Conservation (phyloP, 2,113 vertebrate species). For the Hippocampus abdominalis region DNA sequence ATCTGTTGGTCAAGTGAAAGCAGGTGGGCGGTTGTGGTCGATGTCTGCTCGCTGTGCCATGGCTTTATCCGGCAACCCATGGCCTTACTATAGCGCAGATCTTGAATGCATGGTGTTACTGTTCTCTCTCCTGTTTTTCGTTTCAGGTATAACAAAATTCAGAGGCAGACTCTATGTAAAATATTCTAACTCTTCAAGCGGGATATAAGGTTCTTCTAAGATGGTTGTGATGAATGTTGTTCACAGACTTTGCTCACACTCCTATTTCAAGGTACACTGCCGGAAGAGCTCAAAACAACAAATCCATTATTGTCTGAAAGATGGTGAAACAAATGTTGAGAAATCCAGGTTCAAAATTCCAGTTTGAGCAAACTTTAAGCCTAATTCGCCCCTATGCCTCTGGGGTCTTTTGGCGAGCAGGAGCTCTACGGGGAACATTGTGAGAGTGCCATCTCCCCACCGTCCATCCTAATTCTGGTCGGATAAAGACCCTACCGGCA, state of each 20-base stretch:
- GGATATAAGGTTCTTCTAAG: neutral
- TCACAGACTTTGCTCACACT: neutral
- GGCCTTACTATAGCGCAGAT: conserved; percentile 40
- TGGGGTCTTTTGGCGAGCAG: conserved; percentile 36
- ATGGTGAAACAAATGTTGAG: neutral
- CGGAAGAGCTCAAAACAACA: neutral
- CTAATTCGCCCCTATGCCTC: conserved; percentile 32
- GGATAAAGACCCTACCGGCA: conserved; percentile 57
- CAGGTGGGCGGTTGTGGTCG: conserved; percentile 32
- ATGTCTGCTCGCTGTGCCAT: conserved; percentile 54
- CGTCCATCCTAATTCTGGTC: conserved; percentile 48
- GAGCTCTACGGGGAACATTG: conserved; percentile 52
- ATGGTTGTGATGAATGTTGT: neutral
- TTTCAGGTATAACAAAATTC: conserved; percentile 6
- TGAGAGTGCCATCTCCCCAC: conserved; percentile 55
- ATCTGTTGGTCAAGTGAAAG: conserved; percentile 22
- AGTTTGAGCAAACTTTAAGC: conserved; percentile 26
- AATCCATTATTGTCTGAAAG: neutral
- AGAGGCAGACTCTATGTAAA: neutral
- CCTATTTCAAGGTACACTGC: neutral
- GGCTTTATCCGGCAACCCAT: conserved; percentile 49
- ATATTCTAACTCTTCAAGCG: neutral
- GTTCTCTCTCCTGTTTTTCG: conserved; percentile 20
- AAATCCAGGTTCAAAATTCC: conserved; percentile 18
- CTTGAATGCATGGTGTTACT: conserved; percentile 47